Base-by-base conservation (phyloP, 1,140 invertebrate species). In the Sinella curviseta region DNA sequence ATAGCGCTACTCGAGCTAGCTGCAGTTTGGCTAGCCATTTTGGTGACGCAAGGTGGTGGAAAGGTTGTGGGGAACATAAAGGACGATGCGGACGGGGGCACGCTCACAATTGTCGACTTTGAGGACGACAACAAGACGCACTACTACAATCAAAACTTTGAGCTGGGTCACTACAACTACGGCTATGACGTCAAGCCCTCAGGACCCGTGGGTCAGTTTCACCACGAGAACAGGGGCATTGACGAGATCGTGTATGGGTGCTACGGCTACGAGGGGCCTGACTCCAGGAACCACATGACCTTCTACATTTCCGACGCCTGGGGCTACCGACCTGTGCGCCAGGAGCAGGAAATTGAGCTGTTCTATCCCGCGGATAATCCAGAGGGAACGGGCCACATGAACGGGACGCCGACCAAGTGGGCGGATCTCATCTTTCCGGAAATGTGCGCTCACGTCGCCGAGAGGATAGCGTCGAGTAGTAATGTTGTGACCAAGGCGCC, bases 211-310 rank as follows among this genome's bases (percentile, higher is more conserved):
- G 92, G 92, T 14, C 92, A 93, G 85, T 94, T 94, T 85, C 92
- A 94, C 84, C 92, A 94, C 82, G 93, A 94, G 87, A 90, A 88
- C 48, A 89, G 90, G 76, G 92, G 91, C 17, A 89, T 91, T 0
- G 92, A 93, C 83, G 91, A 91, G 14, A 90, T 94, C 24, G 93
- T 92, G 0, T 94, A 93, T 80, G 93, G 93, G 81, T 94, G 93
- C 86, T 94, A 93, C 80, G 93, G 93, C 54, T 92, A 92, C 84
- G 89, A 93, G 20, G 92, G 93, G 85, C 90, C 92, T 0, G 89
- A 91, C 65, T 90, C 91, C 28, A 89, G 90, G 80, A 70, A 82
- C 39, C 88, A 90, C 55, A 91, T 90, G 35, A 93, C 92, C 33
- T 92, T 93, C 86, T 94, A 94, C 83, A 87, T 94, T 0, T 92